A percentile compares a stretch with the other conserved stretches of the same genome.
phyloP scores from a whole-genome alignment of 2,113 vertebrate species.

The Myotis brandtii region DNA sequence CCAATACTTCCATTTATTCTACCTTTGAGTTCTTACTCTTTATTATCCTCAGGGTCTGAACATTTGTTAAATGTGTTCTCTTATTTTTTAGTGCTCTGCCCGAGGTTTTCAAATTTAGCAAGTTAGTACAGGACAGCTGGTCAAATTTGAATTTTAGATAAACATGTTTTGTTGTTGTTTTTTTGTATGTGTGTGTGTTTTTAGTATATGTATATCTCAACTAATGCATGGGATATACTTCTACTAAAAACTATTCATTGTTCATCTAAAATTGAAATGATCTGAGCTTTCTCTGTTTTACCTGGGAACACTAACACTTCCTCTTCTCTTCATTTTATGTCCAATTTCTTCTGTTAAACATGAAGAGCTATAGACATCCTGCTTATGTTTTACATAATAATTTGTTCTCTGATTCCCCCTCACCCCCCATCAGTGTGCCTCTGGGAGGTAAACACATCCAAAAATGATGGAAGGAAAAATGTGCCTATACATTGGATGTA shows the following conservation, averaged over 20 bases:
- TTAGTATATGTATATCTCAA: background rate
- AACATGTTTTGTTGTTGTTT: background rate
- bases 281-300: background rate
- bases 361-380: background rate
- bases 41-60: background rate
- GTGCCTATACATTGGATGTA: background rate
- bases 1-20: background rate
- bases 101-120: background rate
- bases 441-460: background rate
- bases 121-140: background rate
- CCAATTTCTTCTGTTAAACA: background rate
- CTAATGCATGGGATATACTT: background rate
- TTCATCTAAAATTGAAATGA: background rate
- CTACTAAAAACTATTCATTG: background rate
- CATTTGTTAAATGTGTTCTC: background rate
- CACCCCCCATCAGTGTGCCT: background rate
- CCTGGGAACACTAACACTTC: background rate
- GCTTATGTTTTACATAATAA: background rate
- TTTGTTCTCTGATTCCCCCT: background rate
- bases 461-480: background rate
- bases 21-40: background rate
- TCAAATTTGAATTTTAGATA: constrained; percentile 8
- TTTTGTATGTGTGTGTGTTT: background rate
- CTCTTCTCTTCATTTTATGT: background rate
- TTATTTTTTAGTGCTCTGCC: background rate